Conservation (phyloP, 2,888 invertebrate genomes). For the Eledone cirrhosa region DNA sequence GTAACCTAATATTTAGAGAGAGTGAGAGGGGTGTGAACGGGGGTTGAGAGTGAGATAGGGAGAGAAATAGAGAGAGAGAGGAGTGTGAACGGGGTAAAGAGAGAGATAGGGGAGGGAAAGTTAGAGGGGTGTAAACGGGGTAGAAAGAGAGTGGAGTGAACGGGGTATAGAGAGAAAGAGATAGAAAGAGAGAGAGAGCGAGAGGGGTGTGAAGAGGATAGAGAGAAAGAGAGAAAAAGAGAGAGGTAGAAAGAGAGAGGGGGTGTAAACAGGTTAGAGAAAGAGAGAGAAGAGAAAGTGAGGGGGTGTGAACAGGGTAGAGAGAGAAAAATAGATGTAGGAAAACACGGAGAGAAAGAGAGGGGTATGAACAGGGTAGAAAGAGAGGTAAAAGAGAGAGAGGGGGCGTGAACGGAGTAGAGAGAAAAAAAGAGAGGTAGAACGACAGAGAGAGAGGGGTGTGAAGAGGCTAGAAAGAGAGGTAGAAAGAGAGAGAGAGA, state of each 20-base stretch:
- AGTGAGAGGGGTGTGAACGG: background rate
- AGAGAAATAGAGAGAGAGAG: background rate
- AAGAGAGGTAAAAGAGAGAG: background rate
- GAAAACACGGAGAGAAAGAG: background rate
- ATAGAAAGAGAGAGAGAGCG: background rate
- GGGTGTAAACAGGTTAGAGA: too few species aligned
- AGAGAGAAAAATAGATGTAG: background rate
- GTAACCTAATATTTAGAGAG: too few species aligned
- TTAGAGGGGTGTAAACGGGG: background rate
- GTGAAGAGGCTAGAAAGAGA: background rate
- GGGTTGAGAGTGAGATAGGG: background rate
- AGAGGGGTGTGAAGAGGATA: too few species aligned
- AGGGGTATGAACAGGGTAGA: background rate
- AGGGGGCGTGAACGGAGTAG: background rate
- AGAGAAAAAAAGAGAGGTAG: background rate
- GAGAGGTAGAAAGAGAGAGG: background rate
- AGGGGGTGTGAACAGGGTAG: background rate
- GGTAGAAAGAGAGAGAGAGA: background rate
- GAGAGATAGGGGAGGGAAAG: background rate
- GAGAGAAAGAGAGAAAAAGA: background rate
- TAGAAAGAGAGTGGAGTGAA: background rate
- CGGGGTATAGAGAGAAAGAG: background rate
- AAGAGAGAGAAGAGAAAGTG: background rate
- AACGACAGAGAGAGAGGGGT: background rate
- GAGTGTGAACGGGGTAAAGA: background rate